These are phyloP conservation scores for Nebria brevicollis DNA, from an alignment of 2,888 invertebrate species.

Conservation along the genomic window DNA sequence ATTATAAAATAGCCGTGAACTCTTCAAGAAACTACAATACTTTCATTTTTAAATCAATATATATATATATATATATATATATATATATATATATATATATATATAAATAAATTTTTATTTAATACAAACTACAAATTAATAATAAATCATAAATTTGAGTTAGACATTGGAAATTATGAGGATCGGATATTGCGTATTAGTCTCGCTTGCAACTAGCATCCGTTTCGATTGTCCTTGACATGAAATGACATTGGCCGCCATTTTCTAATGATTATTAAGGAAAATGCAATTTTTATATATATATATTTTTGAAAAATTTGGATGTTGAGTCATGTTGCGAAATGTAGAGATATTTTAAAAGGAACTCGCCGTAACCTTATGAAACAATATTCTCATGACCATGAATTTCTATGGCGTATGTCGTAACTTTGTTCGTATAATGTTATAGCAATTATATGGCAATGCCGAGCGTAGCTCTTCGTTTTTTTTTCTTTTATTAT, in stretches of 20 bases:
- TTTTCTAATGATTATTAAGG: neutral
- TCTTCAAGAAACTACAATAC: neutral
- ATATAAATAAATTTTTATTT: no score
- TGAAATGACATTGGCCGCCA: no score
- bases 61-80: no score
- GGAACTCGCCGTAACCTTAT: neutral
- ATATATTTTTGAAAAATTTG: neutral
- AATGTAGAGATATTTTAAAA: neutral
- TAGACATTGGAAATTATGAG: neutral
- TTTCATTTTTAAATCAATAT: no score
- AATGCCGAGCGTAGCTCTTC: slow-evolving; percentile 30
- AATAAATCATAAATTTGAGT: no score
- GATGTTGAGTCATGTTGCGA: no score
- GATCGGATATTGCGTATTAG: no score
- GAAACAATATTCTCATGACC: slow-evolving; percentile 20
- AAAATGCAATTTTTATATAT: neutral
- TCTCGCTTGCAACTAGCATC: no score
- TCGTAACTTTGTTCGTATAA: slow-evolving; percentile 10
- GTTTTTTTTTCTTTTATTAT: neutral
- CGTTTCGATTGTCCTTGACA: no score
- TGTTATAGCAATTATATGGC: slow-evolving; percentile 29
- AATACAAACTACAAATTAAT: no score
- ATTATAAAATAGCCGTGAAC: neutral
- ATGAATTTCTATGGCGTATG: slow-evolving; percentile 24
- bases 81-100: no score